phyloP scores from a whole-genome alignment of 2,797 vertebrate species.

The Eulemur rubriventer region DNA sequence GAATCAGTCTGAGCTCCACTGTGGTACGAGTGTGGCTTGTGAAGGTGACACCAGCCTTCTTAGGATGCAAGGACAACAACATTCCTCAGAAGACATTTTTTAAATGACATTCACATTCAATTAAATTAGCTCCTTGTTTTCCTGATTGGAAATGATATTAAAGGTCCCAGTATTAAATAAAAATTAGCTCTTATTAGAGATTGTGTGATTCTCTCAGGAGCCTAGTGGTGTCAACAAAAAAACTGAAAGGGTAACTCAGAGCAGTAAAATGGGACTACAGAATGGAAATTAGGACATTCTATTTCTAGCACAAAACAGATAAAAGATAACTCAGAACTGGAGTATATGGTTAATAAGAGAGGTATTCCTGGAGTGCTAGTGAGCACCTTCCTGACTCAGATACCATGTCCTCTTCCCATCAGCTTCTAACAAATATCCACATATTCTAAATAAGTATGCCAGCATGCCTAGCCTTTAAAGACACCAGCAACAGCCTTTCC shows the following conservation, averaged over 20 bases:
- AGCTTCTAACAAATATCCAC: neutral
- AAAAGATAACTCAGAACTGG: neutral
- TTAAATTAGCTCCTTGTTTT: neutral
- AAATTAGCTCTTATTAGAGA: neutral
- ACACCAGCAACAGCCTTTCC: neutral
- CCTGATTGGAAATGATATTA: neutral
- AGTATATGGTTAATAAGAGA: neutral
- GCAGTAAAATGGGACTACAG: neutral
- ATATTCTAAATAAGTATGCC: neutral
- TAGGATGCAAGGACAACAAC: neutral
- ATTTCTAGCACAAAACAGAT: neutral
- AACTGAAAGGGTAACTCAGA: neutral
- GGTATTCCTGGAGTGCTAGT: neutral
- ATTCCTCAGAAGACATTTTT: conserved; percentile 6
- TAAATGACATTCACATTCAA: neutral
- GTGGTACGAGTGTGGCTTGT: neutral
- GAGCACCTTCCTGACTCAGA: neutral
- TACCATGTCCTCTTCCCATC: neutral
- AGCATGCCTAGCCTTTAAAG: neutral
- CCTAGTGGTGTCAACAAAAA: neutral
- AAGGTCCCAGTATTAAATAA: neutral
- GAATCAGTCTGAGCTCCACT: neutral
- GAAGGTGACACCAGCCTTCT: neutral
- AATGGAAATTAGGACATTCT: neutral
- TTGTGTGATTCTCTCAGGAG: neutral